Evolutionary conservation across 1,140 invertebrate genomes (phyloP), one percentile per base, ranked within the genome.

Genomic region (Calliopsis andreniformis): DNA sequence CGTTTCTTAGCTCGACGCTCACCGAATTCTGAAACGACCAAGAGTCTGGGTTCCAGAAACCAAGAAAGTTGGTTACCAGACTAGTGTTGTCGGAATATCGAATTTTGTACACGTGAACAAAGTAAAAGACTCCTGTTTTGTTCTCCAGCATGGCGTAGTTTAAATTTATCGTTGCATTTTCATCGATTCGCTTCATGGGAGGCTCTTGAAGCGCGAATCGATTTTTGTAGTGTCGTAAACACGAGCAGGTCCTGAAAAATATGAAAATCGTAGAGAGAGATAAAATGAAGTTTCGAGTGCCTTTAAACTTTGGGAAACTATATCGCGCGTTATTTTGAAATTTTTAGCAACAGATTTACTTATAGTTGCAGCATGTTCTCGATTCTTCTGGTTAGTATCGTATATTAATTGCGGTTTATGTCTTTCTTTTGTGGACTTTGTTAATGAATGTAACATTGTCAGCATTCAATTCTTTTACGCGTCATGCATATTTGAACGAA

Each of bases 51-150:
- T 80, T 89, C 92, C 91, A 92, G 3, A 82, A 85, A 3, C 91
- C 90, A 61, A 92, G 78, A 58, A 79, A 83, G 30, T 90, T 83
- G 0, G 86, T 79, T 2, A 91, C 82, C 3, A 92, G 59, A 59
- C 89, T 91, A 0, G 87, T 81, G 56, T 92, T 92, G 7, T 89
- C 87, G 6, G 75, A 80, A 0, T 87, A 70, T 3, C 91, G 85
- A 28, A 92, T 91, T 43, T 92, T 92, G 53, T 91, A 92, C 0
- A 87, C 83, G 2, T 91, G 87, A 0, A 88, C 79, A 1, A 89
- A 76, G 42, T 90, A 87, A 72, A 89, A 92, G 0, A 64, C 39
- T 25, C 84, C 69, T 1, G 84, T 78, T 0, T 66, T 68, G 23
- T 86, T 86, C 51, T 84, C 76, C 1, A 59, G 23, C 12, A 63